Evolutionary conservation across 2,888 invertebrate species (phyloP), one percentile per base, ranked within the genome.

Genomic region (Zygothrica quintamaculata): DNA sequence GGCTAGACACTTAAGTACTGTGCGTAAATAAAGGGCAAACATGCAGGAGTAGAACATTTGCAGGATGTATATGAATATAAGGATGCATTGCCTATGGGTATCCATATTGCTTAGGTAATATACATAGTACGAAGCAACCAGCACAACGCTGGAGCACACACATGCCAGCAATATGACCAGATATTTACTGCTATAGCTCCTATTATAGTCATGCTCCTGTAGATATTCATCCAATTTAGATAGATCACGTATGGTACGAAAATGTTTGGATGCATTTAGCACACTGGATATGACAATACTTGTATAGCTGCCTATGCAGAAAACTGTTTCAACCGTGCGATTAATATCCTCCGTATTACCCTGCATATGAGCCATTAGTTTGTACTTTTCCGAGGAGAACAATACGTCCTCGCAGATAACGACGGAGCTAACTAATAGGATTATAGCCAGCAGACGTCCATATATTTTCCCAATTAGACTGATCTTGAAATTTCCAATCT

Each of bases 301-400:
- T 0, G 81, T 84, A 42, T 85, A 89, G 66, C 88, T 86, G 16
- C 60, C 56, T 1, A 89, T 76, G 60, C 89, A 87, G 36, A 88
- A 80, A 0, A 88, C 64, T 6, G 87, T 88, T 62, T 88, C 88
- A 29, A 88, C 85, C 5, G 87, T 85, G 9, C 87, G 77, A 55
- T 88, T 89, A 9, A 89, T 88, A 44, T 86, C 77, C 57, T 88
- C 89, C 1, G 88, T 78, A 16, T 88, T 77, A 3, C 81, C 86
- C 9, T 84, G 80, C 7, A 64, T 26, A 5, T 68, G 75, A 9
- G 60, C 25, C 46, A 79, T 65, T 18, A 88, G 29, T 15, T 78
- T 77, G 46, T 85, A 88, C 5, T 74, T 53, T 2, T 59, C 48
- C 5, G 82, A 71, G 0, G 43, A 44, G 33, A 78, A 70, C 8